Evolutionary conservation across 2,888 invertebrate species (phyloP).

Genomic region (Pseudanteris insignis): DNA sequence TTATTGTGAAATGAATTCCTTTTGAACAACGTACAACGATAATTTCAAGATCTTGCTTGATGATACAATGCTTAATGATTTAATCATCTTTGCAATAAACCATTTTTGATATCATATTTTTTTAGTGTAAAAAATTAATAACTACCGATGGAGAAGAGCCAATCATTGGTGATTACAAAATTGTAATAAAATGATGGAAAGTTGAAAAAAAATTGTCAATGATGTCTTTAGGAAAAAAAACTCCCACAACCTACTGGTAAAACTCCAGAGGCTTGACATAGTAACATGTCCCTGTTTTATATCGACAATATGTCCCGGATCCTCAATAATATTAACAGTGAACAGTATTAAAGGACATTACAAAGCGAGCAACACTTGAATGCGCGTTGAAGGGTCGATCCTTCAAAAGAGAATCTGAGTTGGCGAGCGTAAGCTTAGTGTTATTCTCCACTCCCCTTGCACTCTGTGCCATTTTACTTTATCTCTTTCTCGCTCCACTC

Average conservation of each 20-base stretch:
- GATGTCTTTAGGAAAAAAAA: background rate
- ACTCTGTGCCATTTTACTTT: slow-evolving; percentile 8
- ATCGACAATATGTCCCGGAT: slow-evolving; percentile 61
- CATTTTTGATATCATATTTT: too few relatives aligned
- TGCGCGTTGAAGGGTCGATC: slow-evolving; percentile 58
- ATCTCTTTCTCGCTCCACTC: slow-evolving; percentile 24
- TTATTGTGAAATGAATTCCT: too few relatives aligned
- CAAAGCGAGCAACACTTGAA: slow-evolving; percentile 64
- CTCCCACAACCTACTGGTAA: background rate
- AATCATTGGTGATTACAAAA: too few relatives aligned
- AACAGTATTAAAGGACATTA: slow-evolving; percentile 62
- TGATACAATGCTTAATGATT: too few relatives aligned
- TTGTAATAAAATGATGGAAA: too few relatives aligned
- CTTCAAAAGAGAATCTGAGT: slow-evolving; percentile 62
- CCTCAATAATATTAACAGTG: slow-evolving; percentile 60
- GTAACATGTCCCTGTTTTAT: slow-evolving; percentile 50
- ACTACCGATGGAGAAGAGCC: too few relatives aligned
- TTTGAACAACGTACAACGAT: too few relatives aligned
- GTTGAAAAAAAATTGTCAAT: background rate
- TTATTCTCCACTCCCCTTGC: slow-evolving; percentile 58
- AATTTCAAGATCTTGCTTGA: too few relatives aligned
- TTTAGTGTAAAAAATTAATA: too few relatives aligned
- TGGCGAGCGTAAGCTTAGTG: slow-evolving; percentile 50
- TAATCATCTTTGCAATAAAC: too few relatives aligned
- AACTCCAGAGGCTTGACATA: slow-evolving; percentile 51